Evolutionary conservation across 2,797 vertebrate genomes (phyloP).

Genomic region (Spizella passerina): DNA sequence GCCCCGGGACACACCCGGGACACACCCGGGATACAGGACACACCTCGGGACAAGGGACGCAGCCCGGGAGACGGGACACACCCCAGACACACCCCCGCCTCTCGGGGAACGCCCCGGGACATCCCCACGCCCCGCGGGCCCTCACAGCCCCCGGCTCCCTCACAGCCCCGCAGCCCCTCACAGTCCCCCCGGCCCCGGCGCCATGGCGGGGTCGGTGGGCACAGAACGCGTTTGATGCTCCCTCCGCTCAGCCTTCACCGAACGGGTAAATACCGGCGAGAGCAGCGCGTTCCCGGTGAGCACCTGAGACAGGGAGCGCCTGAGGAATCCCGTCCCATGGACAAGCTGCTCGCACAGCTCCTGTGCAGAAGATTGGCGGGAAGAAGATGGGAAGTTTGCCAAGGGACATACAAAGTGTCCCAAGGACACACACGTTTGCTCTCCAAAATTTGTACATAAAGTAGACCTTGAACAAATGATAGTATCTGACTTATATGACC

Average conservation of each 20-base stretch:
- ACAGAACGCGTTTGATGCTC: accelerated
- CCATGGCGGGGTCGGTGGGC: accelerated
- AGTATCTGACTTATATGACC: neutral
- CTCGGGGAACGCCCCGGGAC: too few relatives aligned
- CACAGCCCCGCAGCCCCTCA: too few relatives aligned
- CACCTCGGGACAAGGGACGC: too few relatives aligned
- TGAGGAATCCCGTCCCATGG: accelerated
- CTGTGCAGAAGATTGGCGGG: neutral
- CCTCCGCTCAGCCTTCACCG: too few relatives aligned
- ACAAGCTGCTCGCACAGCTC: accelerated
- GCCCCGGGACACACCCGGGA: neutral
- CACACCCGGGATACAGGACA: neutral
- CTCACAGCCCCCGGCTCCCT: neutral
- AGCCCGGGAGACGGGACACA: neutral
- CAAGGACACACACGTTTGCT: accelerated
- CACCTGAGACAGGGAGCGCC: neutral
- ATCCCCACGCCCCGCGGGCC: neutral
- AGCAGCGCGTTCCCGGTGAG: neutral
- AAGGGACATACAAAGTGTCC: neutral
- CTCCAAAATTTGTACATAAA: neutral
- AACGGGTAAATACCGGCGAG: accelerated
- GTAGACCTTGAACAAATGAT: neutral
- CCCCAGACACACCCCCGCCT: too few relatives aligned
- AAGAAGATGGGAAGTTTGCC: neutral
- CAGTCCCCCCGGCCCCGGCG: too few relatives aligned